These are phyloP conservation scores for Phyllostomus discolor DNA, from an alignment of 2,113 vertebrate species.

Conservation along the genomic window DNA sequence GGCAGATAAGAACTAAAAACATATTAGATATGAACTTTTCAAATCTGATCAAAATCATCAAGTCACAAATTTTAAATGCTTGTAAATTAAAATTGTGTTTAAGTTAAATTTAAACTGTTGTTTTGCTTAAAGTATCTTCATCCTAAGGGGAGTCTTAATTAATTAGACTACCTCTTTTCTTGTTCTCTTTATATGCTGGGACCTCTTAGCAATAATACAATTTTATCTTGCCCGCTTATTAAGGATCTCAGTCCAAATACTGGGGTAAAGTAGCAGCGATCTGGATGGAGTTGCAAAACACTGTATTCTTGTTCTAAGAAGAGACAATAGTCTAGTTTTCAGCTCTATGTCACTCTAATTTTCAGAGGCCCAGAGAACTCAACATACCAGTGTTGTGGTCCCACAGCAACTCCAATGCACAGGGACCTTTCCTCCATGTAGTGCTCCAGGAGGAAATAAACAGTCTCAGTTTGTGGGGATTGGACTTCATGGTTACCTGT, in stretches of 20 bases:
- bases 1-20: neutral
- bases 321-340: neutral
- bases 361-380: neutral
- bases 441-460: fast-evolving
- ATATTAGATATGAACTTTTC: neutral
- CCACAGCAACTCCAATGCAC: too few relatives aligned
- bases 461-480: fast-evolving
- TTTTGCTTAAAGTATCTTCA: neutral
- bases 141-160: neutral
- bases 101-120: neutral
- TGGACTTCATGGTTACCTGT: neutral
- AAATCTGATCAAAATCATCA: neutral
- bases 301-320: neutral
- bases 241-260: neutral
- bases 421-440: neutral
- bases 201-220: neutral
- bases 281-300: neutral
- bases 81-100: neutral
- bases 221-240: neutral
- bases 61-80: neutral
- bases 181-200: neutral
- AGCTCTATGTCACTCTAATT: neutral
- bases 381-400: neutral
- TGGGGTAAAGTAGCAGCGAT: neutral
- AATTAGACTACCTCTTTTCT: neutral